Evolutionary conservation across 2,797 vertebrate genomes (phyloP).

Genomic region (Artibeus lituratus): DNA sequence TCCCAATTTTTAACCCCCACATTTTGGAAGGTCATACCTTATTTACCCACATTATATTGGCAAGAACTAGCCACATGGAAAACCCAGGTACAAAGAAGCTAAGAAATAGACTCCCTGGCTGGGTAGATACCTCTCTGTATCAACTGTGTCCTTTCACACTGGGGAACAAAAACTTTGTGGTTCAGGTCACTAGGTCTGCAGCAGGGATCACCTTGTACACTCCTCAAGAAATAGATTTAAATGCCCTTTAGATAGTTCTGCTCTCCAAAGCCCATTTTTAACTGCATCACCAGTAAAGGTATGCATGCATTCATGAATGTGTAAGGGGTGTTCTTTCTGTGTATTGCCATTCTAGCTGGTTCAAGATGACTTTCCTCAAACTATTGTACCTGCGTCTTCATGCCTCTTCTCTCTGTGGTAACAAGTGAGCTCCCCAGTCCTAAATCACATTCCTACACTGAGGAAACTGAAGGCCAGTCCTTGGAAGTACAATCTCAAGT

Average conservation of each 20-base stretch:
- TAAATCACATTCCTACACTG: not conserved
- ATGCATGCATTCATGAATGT: not conserved
- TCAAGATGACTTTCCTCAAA: not conserved
- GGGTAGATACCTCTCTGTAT: not conserved
- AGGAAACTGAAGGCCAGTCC: not conserved
- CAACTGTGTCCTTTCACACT: not conserved
- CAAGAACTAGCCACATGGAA: not conserved
- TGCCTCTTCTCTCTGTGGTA: not conserved
- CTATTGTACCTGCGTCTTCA: not conserved
- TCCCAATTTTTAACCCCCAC: not conserved
- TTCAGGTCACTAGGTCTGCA: not conserved
- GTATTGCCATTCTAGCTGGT: not conserved
- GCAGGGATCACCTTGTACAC: not conserved
- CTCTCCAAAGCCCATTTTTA: not conserved
- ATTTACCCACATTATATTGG: not conserved
- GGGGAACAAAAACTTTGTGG: not conserved
- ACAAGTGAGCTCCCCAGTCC: not conserved
- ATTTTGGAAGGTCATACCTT: not conserved
- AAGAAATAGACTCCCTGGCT: not conserved
- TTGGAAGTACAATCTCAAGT: not conserved
- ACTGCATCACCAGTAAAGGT: not conserved
- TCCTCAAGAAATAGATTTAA: not conserved
- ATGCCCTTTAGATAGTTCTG: not conserved
- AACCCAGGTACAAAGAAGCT: not conserved
- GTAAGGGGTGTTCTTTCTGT: not conserved